Percentiles rank a stretch among this genome's conserved stretches.
Evolutionary conservation across 2,113 vertebrate genomes (phyloP).

Genomic region (Rhabdornis inornatus): DNA sequence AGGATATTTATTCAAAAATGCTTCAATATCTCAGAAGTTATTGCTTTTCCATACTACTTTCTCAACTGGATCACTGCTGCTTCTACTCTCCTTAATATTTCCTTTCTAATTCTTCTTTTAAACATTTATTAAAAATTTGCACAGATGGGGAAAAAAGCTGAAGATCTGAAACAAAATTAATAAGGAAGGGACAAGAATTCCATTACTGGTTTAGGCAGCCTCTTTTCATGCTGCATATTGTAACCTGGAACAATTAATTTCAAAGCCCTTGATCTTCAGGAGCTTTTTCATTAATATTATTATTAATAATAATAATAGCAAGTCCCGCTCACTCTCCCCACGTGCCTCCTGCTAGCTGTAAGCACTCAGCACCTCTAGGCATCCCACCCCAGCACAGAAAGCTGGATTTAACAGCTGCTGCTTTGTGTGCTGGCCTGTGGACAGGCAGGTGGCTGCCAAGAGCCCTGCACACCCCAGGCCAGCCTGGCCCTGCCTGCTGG

Average conservation of each 20-base stretch:
- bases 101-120: slow-evolving; percentile 44
- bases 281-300: slow-evolving; percentile 43
- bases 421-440: background rate
- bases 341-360: background rate
- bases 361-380: background rate
- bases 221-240: slow-evolving; percentile 38
- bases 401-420: background rate
- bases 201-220: slow-evolving; percentile 35
- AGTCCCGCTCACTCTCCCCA: background rate
- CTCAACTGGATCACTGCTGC: background rate
- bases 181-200: slow-evolving; percentile 9
- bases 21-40: background rate
- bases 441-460: background rate
- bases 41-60: background rate
- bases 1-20: slow-evolving; percentile 25
- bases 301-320: slow-evolving; percentile 10
- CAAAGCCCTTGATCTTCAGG: slow-evolving; percentile 21
- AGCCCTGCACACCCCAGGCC: background rate
- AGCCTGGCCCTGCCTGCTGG: background rate
- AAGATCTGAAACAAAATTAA: slow-evolving; percentile 50
- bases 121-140: slow-evolving; percentile 27
- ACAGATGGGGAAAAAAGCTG: background rate
- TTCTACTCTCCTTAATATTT: slow-evolving; percentile 2
- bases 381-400: background rate
- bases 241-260: slow-evolving; percentile 62